phyloP scores from a whole-genome alignment of 2,113 vertebrate genomes.

The Ariopsis seemanni region DNA sequence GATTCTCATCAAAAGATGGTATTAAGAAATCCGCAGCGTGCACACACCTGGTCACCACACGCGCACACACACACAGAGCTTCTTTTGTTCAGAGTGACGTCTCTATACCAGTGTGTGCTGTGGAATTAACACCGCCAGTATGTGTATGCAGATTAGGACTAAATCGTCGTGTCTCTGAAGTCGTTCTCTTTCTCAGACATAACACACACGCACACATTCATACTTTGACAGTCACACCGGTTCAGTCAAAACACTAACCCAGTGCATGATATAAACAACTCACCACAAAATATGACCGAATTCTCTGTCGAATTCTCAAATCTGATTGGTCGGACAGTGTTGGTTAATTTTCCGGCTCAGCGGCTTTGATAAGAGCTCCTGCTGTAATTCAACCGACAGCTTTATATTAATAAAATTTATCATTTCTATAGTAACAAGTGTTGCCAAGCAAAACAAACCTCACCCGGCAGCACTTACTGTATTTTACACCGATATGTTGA shows the following conservation, averaged over 20 bases:
- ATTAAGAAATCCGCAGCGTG: constrained; percentile 72
- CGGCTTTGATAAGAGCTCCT: neutral
- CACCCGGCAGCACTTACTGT: too few species aligned
- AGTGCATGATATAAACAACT: neutral
- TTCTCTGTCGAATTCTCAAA: neutral
- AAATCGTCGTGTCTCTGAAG: neutral
- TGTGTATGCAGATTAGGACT: neutral
- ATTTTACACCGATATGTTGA: too few species aligned
- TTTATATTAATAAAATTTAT: neutral
- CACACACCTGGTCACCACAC: neutral
- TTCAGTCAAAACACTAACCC: neutral
- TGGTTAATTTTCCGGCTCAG: neutral
- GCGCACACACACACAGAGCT: constrained; percentile 48
- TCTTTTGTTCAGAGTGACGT: neutral
- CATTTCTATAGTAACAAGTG: neutral
- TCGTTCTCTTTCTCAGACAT: neutral
- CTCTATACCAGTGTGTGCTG: neutral
- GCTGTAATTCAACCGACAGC: too few species aligned
- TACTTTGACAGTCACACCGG: neutral
- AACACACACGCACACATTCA: neutral
- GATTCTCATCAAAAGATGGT: constrained; percentile 78
- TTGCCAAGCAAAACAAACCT: too few species aligned
- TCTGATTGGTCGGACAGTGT: neutral
- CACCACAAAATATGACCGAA: neutral
- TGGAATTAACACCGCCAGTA: neutral